phyloP scores from a whole-genome alignment of 2,888 invertebrate genomes.

The Sabatieria punctata region DNA sequence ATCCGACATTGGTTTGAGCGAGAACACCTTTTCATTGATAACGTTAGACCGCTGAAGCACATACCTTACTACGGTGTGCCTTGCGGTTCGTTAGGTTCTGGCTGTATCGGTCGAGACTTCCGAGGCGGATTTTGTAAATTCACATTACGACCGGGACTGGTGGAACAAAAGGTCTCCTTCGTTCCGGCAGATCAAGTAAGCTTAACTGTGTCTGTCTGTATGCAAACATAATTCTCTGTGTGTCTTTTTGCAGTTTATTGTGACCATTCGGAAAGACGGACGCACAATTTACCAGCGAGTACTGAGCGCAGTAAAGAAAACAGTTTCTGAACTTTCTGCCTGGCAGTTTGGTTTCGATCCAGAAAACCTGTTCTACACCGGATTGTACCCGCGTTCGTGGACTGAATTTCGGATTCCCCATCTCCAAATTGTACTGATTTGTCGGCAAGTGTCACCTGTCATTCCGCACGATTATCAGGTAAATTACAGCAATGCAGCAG shows the following conservation, averaged over 20 bases:
- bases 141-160: conserved; percentile 69
- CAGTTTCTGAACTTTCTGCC: not conserved
- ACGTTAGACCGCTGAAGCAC: conserved; percentile 33
- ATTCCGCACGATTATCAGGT: conserved; percentile 83
- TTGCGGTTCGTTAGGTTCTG: conserved; percentile 60
- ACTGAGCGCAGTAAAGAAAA: conserved; percentile 8
- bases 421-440: conserved; percentile 56
- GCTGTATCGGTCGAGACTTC: conserved; percentile 73
- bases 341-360: not conserved
- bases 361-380: conserved; percentile 35
- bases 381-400: conserved; percentile 79
- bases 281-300: conserved; percentile 26
- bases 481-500: conserved; percentile 14
- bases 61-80: conserved; percentile 46
- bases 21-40: conserved; percentile 35
- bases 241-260: conserved; percentile 52
- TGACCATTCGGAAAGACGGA: conserved; percentile 47
- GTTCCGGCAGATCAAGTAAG: conserved; percentile 5
- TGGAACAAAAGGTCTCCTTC: conserved; percentile 52
- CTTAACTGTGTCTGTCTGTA: conserved; percentile 1
- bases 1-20: conserved; percentile 25
- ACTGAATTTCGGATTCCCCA: conserved; percentile 65
- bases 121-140: conserved; percentile 71
- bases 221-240: not conserved
- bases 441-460: conserved; percentile 76